phyloP scores from a whole-genome alignment of 2,888 invertebrate species.

The Buathra laborator region DNA sequence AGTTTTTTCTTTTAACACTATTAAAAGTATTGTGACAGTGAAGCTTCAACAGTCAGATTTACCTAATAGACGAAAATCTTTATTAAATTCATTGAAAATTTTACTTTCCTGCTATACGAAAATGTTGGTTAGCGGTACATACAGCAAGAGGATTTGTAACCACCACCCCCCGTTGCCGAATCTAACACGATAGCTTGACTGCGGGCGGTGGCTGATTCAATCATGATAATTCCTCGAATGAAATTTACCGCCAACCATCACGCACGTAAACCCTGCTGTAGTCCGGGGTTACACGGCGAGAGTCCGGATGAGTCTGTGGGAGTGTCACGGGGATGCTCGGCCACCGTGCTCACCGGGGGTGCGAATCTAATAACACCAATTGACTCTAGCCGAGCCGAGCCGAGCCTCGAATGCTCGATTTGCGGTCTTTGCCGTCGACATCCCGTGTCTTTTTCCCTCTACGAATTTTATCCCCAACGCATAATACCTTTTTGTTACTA shows the following conservation, averaged over 20 bases:
- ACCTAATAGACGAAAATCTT: too few species aligned
- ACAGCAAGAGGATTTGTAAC: constrained; percentile 62
- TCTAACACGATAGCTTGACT: constrained; percentile 34
- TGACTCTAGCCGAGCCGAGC: constrained; percentile 76
- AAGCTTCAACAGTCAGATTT: too few species aligned
- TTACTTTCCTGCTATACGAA: constrained; percentile 43
- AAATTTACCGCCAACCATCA: constrained; percentile 84
- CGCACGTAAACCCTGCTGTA: constrained; percentile 77
- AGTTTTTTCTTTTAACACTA: too few species aligned
- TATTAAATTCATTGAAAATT: background rate
- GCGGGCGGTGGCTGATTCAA: constrained; percentile 82
- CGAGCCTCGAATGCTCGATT: constrained; percentile 80
- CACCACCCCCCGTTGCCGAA: constrained; percentile 14
- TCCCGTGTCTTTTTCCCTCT: constrained; percentile 71
- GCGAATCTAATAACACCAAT: constrained; percentile 85
- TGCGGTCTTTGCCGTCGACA: constrained; percentile 77
- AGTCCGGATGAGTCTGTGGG: constrained; percentile 44
- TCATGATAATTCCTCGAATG: constrained; percentile 85
- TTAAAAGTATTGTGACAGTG: too few species aligned
- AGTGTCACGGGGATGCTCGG: constrained; percentile 75
- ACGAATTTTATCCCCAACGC: constrained; percentile 35
- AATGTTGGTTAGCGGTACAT: constrained; percentile 23
- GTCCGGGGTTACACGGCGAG: constrained; percentile 47
- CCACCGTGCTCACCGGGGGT: constrained; percentile 76
- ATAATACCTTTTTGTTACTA: constrained; percentile 12